Evolutionary conservation across 2,888 invertebrate genomes (phyloP), one percentile per base, ranked within the genome.

Genomic region (Patella ulyssiponensis): DNA sequence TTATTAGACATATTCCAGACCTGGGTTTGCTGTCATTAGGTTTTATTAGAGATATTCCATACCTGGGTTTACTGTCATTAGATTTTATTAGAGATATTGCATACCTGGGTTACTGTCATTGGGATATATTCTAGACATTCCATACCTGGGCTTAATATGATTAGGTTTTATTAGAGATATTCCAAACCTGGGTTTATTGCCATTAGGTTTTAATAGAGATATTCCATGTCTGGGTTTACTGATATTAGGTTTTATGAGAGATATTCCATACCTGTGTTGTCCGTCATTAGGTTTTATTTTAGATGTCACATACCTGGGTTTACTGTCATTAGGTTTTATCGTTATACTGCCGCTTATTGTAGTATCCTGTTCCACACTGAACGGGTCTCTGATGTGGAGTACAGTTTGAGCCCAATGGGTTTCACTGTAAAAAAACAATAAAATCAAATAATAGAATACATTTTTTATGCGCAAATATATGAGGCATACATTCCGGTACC

Each of bases 381-480:
- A 76, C 7, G 88, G 86, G 44, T 87, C 80, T 27, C 86, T 84
- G 33, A 89, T 58, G 77, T 88, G 88, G 70, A 90, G 80, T 53
- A 88, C 81, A 11, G 88, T 88, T 80, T 91, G 91, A 51, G 86
- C 86, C 90, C 90, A 90, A 77, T 91, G 90, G 3, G 90, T 90
- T 52, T 82, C 83, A 69, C 91, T 91, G 79, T 0, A 82, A 84
- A 52, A 75, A 71, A 15, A 27, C 3, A 51, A 74, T 58, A 12
- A 4, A 27, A 27, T 58, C 74, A 58, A 23, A 64, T 58, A 74
- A 56, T 20, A 20, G n/a, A 17, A 58, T 58, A 9, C 58, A 15
- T 58, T 9, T 58, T 17, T 3, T 20, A 11, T 0, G 9, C 20
- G 20, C 58, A 58, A 58, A 11, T 1, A 58, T 17, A 44, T 44